Conservation (phyloP, 2,113 vertebrate genomes). For the Clarias gariepinus region DNA sequence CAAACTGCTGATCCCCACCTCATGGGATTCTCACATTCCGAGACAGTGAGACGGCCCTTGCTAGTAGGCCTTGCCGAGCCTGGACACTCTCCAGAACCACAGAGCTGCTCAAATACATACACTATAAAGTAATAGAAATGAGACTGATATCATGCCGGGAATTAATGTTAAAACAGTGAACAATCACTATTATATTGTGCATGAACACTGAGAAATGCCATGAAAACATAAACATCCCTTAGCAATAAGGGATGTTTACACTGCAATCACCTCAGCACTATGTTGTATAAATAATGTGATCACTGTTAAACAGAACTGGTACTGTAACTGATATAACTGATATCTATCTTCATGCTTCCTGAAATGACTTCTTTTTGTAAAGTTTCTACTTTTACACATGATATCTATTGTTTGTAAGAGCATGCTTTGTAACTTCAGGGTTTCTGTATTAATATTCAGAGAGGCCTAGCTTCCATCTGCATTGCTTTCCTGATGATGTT, state of each 20-base stretch:
- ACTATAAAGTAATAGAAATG: background rate
- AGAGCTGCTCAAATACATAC: constrained; percentile 21
- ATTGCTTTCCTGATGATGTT: constrained; percentile 9
- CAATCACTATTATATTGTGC: background rate
- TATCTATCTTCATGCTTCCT: background rate
- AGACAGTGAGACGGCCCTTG: constrained; percentile 39
- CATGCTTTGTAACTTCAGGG: background rate
- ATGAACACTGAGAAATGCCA: background rate
- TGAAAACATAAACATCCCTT: too few species aligned
- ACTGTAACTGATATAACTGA: background rate
- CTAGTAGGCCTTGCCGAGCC: constrained; percentile 12
- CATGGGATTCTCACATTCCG: constrained; percentile 39
- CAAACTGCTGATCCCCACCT: constrained; percentile 32
- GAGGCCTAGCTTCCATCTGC: constrained; percentile 8
- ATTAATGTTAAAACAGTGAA: background rate
- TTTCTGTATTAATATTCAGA: constrained; percentile 29
- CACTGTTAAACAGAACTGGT: background rate
- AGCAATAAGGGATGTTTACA: background rate
- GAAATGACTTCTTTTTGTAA: background rate
- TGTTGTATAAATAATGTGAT: background rate
- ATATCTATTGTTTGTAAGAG: background rate
- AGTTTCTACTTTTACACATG: background rate
- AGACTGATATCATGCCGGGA: constrained; percentile 3
- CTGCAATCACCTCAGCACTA: background rate
- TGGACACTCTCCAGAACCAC: constrained; percentile 46